phyloP scores from a whole-genome alignment of 2,888 invertebrate genomes.

The Beris chalybata region DNA sequence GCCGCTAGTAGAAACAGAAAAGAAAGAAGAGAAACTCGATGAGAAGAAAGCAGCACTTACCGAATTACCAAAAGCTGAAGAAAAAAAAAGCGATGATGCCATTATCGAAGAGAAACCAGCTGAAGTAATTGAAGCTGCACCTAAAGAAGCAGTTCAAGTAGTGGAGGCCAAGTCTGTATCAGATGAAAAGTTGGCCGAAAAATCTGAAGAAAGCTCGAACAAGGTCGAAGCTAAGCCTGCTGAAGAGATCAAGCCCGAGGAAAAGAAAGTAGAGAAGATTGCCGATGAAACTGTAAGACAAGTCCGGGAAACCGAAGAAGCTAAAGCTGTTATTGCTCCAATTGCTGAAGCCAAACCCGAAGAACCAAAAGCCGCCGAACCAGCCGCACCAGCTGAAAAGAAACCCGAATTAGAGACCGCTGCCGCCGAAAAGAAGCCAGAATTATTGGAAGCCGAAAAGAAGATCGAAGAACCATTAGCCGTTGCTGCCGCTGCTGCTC shows the following conservation, averaged over 20 bases:
- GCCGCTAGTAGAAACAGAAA: constrained; percentile 42
- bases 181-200: constrained; percentile 23
- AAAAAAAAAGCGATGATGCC: constrained; percentile 38
- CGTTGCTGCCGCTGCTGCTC: constrained; percentile 42
- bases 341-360: constrained; percentile 49
- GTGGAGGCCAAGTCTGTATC: constrained; percentile 39
- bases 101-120: constrained; percentile 38
- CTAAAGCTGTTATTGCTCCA: constrained; percentile 44
- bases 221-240: constrained; percentile 35
- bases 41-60: constrained; percentile 44
- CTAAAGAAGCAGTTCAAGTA: constrained; percentile 42
- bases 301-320: constrained; percentile 44
- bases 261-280: constrained; percentile 19
- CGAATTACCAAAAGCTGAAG: constrained; percentile 35
- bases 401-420: constrained; percentile 39
- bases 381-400: constrained; percentile 43
- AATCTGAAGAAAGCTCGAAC: constrained; percentile 32
- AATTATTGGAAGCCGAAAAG: constrained; percentile 41
- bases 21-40: constrained; percentile 42
- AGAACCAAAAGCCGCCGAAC: constrained; percentile 45
- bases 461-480: constrained; percentile 31
- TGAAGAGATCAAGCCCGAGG: constrained; percentile 41
- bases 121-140: constrained; percentile 34
- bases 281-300: constrained; percentile 44
- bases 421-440: constrained; percentile 44